A percentile compares a stretch with the other conserved stretches of the same genome.
phyloP scores from a whole-genome alignment of 2,797 vertebrate genomes.

The Arremon brunneinucha region DNA sequence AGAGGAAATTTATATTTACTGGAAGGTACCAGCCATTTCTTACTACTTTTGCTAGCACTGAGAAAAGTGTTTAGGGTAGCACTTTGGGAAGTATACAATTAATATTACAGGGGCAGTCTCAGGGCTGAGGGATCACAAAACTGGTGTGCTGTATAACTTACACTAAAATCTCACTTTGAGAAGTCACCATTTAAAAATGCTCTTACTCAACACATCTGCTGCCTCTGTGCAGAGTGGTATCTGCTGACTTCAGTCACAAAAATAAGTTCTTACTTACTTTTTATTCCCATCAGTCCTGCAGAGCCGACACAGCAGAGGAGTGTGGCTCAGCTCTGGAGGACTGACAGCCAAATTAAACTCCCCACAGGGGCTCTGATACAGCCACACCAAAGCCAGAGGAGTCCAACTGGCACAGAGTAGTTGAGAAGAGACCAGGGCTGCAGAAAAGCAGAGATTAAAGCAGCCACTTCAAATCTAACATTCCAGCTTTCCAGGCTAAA shows the following conservation, averaged over 20 bases:
- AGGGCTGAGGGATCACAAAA: conserved; percentile 14
- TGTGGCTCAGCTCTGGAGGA: background rate
- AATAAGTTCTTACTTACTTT: conserved; percentile 20
- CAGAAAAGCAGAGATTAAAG: background rate
- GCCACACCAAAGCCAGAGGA: background rate
- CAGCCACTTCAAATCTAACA: background rate
- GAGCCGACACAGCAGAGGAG: background rate
- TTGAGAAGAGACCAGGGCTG: background rate
- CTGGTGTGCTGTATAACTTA: conserved; percentile 18
- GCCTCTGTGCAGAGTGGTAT: background rate
- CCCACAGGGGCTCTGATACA: background rate
- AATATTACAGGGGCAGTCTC: conserved; percentile 18
- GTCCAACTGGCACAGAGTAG: background rate
- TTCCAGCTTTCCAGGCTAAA: background rate
- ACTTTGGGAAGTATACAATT: conserved; percentile 41
- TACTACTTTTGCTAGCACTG: conserved; percentile 20
- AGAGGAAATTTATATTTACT: conserved; percentile 51
- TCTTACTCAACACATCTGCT: conserved; percentile 39
- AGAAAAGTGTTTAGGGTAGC: conserved; percentile 43
- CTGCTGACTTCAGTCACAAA: conserved; percentile 61
- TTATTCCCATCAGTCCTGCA: conserved; percentile 26
- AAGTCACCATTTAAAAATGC: conserved; percentile 39
- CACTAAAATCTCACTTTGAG: conserved; percentile 43
- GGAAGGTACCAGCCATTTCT: conserved; percentile 22
- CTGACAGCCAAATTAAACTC: background rate